Evolutionary conservation across 1,140 invertebrate genomes (phyloP).

Genomic region (Melipona quadrifasciata): DNA sequence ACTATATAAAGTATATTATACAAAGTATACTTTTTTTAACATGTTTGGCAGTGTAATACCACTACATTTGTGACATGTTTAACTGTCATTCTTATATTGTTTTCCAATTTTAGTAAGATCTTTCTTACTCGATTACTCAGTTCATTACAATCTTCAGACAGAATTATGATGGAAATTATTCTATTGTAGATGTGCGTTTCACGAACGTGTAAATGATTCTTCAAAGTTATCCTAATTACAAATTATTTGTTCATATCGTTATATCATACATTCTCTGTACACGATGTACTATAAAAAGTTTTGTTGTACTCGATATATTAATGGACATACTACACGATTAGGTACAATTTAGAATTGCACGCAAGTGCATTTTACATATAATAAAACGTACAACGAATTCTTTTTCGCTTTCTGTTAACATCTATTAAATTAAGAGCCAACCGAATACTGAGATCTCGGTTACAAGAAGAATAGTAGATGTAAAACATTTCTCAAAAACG

Average conservation of each 20-base stretch:
- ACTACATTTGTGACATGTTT: conserved; percentile 14
- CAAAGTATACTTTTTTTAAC: background rate
- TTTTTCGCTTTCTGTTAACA: background rate
- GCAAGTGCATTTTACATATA: background rate
- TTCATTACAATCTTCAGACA: background rate
- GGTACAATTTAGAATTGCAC: conserved; percentile 9
- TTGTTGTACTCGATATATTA: background rate
- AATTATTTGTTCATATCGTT: conserved; percentile 12
- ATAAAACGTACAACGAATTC: background rate
- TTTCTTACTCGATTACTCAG: background rate
- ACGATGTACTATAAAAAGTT: background rate
- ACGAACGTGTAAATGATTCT: background rate
- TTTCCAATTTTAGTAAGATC: background rate
- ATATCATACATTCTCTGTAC: conserved; percentile 9
- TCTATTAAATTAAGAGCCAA: background rate
- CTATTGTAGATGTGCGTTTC: background rate
- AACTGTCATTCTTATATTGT: background rate
- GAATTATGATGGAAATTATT: conserved; percentile 9
- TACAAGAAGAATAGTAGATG: background rate
- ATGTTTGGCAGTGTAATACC: conserved; percentile 57
- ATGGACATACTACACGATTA: conserved; percentile 12
- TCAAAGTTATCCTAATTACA: background rate
- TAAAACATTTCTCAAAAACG: background rate
- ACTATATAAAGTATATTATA: background rate
- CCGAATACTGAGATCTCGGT: conserved; percentile 26